Base-by-base conservation (phyloP, 2,888 invertebrate species). In the Melinaea marsaeus region DNA sequence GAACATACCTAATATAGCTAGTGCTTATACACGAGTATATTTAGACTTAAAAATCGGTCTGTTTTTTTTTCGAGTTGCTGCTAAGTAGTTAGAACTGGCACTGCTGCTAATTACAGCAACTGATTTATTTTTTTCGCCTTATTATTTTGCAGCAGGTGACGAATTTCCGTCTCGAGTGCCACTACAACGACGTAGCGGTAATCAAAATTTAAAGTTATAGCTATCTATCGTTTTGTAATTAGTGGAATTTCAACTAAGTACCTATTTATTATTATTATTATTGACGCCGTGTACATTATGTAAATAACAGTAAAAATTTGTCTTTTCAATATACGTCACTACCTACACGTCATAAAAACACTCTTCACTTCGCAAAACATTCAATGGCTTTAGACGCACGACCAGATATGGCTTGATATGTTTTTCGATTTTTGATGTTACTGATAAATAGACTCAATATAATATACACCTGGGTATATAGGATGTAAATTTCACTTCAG, bases 131-230 rank as follows among this genome's bases (percentile, higher is more conserved):
- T 90, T 89, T 86, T 86, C 79, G 78, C 88, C 91, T 91, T 90
- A 91, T 91, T 91, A 91, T 91, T 91, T 73, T 90, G 87, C 84
- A 89, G 89, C 90, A 90, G 90, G 90, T 90, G 90, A 90, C 90
- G 90, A 88, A 88, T 86, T 85, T 79, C 80, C 81, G 88, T 88
- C 89, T 89, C 85, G 79, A 90, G 90, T 76, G 84, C 85, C 85
- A 80, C 85, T 83, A 83, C 75, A 80, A 79, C 76, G 79, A 81
- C 86, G 76, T 75, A 76, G 75, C 81, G 76, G 81, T 77, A 84
- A 83, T 83, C 81, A 81, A 74, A 76, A 80, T 81, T 78, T 70
- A 67, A 67, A 83, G 83, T 85, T 75, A 83, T 83, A 80, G 76
- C 82, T 83, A 22, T 22, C 22, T 0, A 83, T 81, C 80, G 84